Evolutionary conservation across 2,797 vertebrate genomes (phyloP).

Genomic region (Coregonus sp.): DNA sequence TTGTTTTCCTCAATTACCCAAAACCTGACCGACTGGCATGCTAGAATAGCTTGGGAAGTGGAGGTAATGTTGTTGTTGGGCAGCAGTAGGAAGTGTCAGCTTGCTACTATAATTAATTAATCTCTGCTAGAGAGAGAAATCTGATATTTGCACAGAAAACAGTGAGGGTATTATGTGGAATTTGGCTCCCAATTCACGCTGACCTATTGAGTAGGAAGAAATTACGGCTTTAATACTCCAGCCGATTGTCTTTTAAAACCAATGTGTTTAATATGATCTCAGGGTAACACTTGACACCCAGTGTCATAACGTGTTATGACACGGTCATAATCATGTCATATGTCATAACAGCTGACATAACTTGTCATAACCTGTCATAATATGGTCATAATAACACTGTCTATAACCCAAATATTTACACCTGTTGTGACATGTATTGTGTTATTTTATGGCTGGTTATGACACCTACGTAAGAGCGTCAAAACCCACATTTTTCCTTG

Average conservation of each 20-base stretch:
- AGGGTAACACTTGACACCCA: too few species aligned
- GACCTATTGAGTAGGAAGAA: constrained; percentile 4
- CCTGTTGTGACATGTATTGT: too few species aligned
- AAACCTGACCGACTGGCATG: not conserved
- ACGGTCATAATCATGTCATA: too few species aligned
- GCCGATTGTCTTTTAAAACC: not conserved
- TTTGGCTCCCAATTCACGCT: not conserved
- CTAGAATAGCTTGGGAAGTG: not conserved
- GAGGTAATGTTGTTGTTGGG: not conserved
- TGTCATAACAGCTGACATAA: too few species aligned
- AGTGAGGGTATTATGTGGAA: not conserved
- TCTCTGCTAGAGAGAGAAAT: not conserved
- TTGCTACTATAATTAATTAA: not conserved
- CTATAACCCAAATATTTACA: too few species aligned
- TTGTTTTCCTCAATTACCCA: not conserved
- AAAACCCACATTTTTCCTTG: too few species aligned
- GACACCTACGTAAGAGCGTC: too few species aligned
- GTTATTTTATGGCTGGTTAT: too few species aligned
- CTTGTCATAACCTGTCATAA: too few species aligned
- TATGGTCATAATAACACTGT: too few species aligned
- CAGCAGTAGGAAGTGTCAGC: not conserved
- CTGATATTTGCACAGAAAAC: not conserved
- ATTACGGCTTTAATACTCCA: constrained; percentile 11
- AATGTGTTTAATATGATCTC: not conserved
- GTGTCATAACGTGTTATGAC: too few species aligned